Evolutionary conservation across 1,140 invertebrate species (phyloP).

Genomic region (Batillaria attramentaria): DNA sequence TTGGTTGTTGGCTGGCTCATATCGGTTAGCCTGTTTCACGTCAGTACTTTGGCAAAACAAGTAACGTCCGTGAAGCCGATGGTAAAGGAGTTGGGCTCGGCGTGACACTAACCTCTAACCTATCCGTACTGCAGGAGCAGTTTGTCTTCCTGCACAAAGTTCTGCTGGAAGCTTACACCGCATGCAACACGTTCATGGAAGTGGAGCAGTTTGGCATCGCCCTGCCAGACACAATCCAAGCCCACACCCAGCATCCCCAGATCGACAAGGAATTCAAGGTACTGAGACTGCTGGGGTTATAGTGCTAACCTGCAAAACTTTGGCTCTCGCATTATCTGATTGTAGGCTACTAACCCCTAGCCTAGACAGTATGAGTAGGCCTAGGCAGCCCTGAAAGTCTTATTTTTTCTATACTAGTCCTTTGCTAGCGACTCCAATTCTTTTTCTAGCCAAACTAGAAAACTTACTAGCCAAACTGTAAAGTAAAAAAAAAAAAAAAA

Average conservation of each 20-base stretch:
- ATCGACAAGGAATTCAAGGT: not conserved
- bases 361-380: no score
- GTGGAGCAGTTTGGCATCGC: not conserved
- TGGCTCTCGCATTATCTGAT: no score
- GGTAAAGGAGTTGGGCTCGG: not conserved
- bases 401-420: no score
- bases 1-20: not conserved
- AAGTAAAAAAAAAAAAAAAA: no score
- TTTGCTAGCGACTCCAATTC: no score
- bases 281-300: no score
- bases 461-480: no score
- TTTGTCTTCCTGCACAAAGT: conserved; percentile 4
- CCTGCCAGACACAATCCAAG: not conserved
- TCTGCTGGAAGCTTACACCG: not conserved
- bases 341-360: no score
- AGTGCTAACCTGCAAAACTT: no score
- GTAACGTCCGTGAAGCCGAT: not conserved
- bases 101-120: not conserved
- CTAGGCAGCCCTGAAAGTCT: no score
- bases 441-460: no score
- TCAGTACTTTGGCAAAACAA: not conserved
- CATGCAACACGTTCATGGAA: not conserved
- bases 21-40: not conserved
- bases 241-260: not conserved
- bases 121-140: not conserved